Percentiles rank a stretch among this genome's conserved stretches.
Conservation (phyloP, 2,797 vertebrate species). For the Tauraco hartlaubi region DNA sequence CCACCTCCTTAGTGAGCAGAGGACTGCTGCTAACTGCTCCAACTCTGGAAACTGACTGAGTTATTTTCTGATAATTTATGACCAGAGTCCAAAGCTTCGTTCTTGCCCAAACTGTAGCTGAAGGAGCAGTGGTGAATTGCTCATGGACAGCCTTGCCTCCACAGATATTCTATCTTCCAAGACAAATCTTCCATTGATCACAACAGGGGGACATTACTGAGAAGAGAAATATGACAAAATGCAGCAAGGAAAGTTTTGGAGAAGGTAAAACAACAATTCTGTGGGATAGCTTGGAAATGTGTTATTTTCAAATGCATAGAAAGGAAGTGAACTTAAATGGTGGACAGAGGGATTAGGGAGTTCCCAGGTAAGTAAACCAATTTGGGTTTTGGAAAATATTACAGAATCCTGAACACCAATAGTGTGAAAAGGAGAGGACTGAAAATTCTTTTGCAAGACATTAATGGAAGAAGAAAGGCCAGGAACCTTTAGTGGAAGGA, state of each 20-base stretch:
- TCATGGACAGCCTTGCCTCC: not conserved
- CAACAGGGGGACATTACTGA: not conserved
- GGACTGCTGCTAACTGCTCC: not conserved
- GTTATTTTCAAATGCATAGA: not conserved
- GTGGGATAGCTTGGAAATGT: not conserved
- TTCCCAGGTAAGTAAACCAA: not conserved
- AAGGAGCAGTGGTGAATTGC: not conserved
- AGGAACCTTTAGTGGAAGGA: not conserved
- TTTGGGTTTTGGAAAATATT: not conserved
- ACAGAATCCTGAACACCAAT: not conserved
- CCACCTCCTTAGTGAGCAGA: not conserved
- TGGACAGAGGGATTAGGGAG: not conserved
- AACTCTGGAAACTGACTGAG: not conserved
- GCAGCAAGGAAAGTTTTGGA: not conserved
- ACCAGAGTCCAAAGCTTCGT: not conserved
- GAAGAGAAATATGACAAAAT: not conserved
- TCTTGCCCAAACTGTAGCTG: not conserved
- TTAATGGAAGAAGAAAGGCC: not conserved
- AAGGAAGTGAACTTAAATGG: not conserved
- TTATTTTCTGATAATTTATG: not conserved
- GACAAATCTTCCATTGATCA: not conserved
- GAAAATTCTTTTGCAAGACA: not conserved
- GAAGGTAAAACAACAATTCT: not conserved
- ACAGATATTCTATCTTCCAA: not conserved
- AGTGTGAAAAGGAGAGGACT: not conserved